Evolutionary conservation across 2,113 vertebrate genomes (phyloP), one percentile per base, ranked within the genome.

Genomic region (Otus sunia): DNA sequence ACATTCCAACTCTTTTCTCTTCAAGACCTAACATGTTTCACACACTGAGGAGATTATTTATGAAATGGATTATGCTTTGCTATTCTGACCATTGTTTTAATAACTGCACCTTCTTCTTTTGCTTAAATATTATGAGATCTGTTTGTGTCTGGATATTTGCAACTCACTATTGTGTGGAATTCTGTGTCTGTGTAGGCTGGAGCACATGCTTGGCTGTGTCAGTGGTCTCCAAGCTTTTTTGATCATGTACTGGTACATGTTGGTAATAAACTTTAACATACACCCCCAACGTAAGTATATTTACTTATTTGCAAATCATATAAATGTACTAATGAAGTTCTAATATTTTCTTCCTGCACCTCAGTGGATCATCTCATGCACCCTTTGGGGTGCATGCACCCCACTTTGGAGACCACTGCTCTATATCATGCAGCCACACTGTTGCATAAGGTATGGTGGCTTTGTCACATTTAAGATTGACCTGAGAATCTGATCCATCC

Each of bases 21-120:
- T 97, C 97, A 97, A 96, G 97, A 97, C 86, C 91, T 87, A 94
- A 96, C 97, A 97, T 6, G 97, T 97, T 95, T 93, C 86, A 81
- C 77, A 45, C 83, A 95, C 91, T 58, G 85, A 93, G 72, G 82
- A 94, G 88, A 68, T 64, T 76, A 68, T 91, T 95, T 96, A 86
- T 86, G 83, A 96, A 88, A 81, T 68, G 73, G 85, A 91, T 95
- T 96, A 78, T 53, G 63, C 82, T 93, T 96, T 94, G 63, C 81
- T 90, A 86, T 90, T 93, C 73, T 62, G 52, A 62, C 59, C 34
- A 80, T 94, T 96, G 76, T 95, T 97, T 95, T 83, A 94, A 86
- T 64, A 93, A 89, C 69, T 77, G 74, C 34, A 88, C 29, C 36
- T 79, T 92, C 74, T 94, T 73, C 43, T 73, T 79, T 64, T 63